Conservation (phyloP, 2,797 vertebrate species). For the Darevskia mixta region DNA sequence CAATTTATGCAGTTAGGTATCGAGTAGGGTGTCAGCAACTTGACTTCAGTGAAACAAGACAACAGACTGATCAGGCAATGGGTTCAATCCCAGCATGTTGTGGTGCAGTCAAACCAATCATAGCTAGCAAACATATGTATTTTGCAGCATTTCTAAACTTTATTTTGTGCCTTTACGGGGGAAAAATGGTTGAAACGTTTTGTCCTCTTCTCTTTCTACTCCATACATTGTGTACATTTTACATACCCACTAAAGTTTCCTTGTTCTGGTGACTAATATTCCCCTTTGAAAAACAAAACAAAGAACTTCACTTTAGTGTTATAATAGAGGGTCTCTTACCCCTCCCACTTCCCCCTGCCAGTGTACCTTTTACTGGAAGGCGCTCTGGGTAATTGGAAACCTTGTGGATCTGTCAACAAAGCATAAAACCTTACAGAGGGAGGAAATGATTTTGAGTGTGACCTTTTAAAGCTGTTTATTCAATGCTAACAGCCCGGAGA, state of each 20-base stretch:
- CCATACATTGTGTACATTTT: no score
- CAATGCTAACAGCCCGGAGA: neutral
- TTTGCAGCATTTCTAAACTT: neutral
- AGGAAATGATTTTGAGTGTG: conserved; percentile 26
- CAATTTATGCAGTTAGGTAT: neutral
- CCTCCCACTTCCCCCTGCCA: neutral
- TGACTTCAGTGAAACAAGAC: neutral
- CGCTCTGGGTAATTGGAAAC: neutral
- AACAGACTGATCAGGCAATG: neutral
- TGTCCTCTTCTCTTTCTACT: no score
- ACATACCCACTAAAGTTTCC: neutral
- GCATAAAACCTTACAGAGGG: neutral
- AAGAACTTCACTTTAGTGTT: neutral
- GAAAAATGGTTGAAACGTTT: no score
- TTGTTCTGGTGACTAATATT: neutral
- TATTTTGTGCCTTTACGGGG: no score
- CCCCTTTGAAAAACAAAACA: no score
- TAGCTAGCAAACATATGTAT: neutral
- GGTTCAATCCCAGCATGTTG: neutral
- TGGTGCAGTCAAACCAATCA: neutral
- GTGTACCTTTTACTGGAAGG: neutral
- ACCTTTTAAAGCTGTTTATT: conserved; percentile 39
- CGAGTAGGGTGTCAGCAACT: neutral
- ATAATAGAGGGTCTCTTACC: neutral
- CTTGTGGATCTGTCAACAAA: conserved; percentile 27